These are phyloP conservation scores for Lindbergichthys nudifrons DNA, from an alignment of 2,797 vertebrate species.

Conservation along the genomic window DNA sequence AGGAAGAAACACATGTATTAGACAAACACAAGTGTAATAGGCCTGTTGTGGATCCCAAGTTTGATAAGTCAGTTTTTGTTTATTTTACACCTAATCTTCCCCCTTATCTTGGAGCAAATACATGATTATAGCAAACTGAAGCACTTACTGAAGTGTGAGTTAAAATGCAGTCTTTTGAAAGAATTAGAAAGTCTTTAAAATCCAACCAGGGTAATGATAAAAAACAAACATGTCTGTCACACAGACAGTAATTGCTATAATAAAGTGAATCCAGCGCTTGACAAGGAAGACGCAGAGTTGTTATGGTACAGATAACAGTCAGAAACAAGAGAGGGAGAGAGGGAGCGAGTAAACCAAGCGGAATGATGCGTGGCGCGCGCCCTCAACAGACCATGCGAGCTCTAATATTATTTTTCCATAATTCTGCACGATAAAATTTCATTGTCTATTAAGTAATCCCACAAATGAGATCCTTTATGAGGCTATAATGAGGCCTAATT, in stretches of 20 bases:
- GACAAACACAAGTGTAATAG: not conserved
- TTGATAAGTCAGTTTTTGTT: not conserved
- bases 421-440: slow-evolving; percentile 98
- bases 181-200: slow-evolving; percentile 82
- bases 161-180: slow-evolving; percentile 39
- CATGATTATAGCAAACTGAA: not conserved
- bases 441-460: slow-evolving; percentile 99
- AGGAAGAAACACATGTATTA: not conserved
- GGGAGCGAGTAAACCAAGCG: slow-evolving; percentile 79
- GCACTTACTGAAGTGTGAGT: slow-evolving; percentile 12
- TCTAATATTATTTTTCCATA: slow-evolving; percentile 94
- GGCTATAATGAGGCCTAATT: slow-evolving; percentile 99
- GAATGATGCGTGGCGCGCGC: slow-evolving; percentile 90
- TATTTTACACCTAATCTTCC: not conserved
- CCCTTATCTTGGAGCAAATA: not conserved
- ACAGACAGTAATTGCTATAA: slow-evolving; percentile 91
- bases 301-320: slow-evolving; percentile 74
- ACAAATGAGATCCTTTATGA: slow-evolving; percentile 98
- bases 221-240: slow-evolving; percentile 83
- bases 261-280: slow-evolving; percentile 82
- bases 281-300: slow-evolving; percentile 67
- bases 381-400: slow-evolving; percentile 85
- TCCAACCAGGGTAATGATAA: slow-evolving; percentile 56
- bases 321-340: slow-evolving; percentile 27
- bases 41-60: not conserved